Conservation (phyloP, 2,888 invertebrate species). For the Scaptomyza polygonia region DNA sequence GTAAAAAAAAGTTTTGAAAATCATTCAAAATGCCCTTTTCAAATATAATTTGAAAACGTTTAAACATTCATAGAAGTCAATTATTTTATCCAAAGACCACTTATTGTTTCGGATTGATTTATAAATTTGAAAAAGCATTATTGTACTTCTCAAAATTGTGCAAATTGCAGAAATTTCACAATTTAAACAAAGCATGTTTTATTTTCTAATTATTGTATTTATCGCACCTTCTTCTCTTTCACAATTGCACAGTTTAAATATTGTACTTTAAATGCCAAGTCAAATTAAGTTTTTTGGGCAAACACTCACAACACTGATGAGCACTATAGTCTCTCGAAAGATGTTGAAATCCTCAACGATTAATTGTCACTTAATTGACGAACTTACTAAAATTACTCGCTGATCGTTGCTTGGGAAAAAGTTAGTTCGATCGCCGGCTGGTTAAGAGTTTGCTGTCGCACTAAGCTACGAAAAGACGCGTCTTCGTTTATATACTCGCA, state of each 20-base stretch:
- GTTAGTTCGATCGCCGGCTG: slow-evolving; percentile 56
- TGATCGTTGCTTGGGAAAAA: slow-evolving; percentile 44
- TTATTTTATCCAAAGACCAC: background rate
- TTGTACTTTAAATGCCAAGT: slow-evolving; percentile 11
- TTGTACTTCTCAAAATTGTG: background rate
- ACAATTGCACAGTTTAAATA: slow-evolving; percentile 9
- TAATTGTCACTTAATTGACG: slow-evolving; percentile 30
- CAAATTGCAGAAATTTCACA: background rate
- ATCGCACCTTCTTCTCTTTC: background rate
- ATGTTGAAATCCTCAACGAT: slow-evolving; percentile 12
- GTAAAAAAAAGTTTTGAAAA: too few relatives aligned
- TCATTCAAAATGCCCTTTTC: background rate
- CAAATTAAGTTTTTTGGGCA: slow-evolving; percentile 3
- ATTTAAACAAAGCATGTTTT: background rate
- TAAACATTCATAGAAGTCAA: background rate
- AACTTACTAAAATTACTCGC: slow-evolving; percentile 48
- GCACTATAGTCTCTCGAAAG: slow-evolving; percentile 3
- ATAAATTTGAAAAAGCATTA: background rate
- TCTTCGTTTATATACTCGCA: slow-evolving; percentile 82
- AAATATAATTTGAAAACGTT: background rate
- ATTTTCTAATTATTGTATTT: background rate
- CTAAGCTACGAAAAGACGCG: slow-evolving; percentile 79
- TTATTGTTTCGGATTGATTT: background rate
- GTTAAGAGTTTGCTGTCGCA: slow-evolving; percentile 80
- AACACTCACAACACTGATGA: slow-evolving; percentile 14